These are phyloP conservation scores for Polymixis flavicincta DNA, from an alignment of 2,888 invertebrate genomes.

Conservation along the genomic window DNA sequence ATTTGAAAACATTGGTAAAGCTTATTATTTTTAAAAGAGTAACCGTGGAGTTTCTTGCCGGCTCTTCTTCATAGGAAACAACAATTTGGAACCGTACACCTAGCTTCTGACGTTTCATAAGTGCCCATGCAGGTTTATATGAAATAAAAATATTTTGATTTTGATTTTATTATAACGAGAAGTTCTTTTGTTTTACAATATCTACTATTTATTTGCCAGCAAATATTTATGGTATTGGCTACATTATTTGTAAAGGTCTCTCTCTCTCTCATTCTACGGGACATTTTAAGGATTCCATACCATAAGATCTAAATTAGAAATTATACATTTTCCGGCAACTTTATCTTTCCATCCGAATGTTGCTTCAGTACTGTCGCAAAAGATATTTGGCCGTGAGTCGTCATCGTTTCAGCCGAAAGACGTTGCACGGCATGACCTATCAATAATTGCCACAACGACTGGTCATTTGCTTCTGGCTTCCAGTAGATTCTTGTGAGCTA, in stretches of 20 bases:
- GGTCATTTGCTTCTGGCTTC: neutral
- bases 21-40: no score
- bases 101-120: no score
- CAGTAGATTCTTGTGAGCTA: neutral
- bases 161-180: slow-evolving; percentile 15
- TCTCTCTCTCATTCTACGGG: neutral
- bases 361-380: neutral
- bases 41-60: no score
- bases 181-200: slow-evolving; percentile 4
- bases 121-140: no score
- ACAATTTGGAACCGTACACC: no score
- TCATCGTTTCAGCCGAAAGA: neutral
- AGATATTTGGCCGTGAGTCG: neutral
- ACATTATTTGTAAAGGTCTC: slow-evolving; percentile 7
- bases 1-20: no score
- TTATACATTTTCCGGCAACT: neutral
- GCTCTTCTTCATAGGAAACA: no score
- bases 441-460: neutral
- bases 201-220: neutral
- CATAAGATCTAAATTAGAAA: neutral
- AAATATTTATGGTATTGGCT: slow-evolving; percentile 1
- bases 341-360: neutral
- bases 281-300: neutral
- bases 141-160: no score
- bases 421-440: no score